Percentiles rank a stretch among this genome's conserved stretches.
Evolutionary conservation across 1,140 invertebrate genomes (phyloP).

Genomic region (Platyscapa corneri): DNA sequence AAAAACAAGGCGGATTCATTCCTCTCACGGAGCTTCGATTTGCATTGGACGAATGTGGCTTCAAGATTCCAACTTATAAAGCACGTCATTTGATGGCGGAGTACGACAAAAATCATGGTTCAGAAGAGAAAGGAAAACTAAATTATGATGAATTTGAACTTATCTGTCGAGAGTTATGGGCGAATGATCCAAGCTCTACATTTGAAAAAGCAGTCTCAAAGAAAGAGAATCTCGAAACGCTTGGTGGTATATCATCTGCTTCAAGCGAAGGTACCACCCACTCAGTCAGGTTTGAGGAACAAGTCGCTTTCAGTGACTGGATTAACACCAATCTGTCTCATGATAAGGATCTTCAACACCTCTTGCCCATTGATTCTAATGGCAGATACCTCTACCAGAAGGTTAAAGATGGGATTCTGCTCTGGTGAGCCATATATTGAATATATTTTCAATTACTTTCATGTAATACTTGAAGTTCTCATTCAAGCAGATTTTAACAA

Average conservation of each 20-base stretch:
- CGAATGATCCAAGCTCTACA: slow-evolving; percentile 89
- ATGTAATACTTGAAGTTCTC: neutral
- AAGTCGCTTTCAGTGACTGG: slow-evolving; percentile 99
- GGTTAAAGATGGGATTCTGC: slow-evolving; percentile 95
- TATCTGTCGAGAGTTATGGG: slow-evolving; percentile 90
- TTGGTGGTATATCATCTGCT: slow-evolving; percentile 95
- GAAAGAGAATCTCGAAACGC: slow-evolving; percentile 93
- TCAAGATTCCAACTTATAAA: slow-evolving; percentile 95
- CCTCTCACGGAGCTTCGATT: slow-evolving; percentile 91
- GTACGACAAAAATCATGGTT: slow-evolving; percentile 82
- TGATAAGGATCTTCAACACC: slow-evolving; percentile 91
- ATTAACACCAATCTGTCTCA: slow-evolving; percentile 94
- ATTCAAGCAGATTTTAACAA: neutral
- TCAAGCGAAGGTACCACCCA: slow-evolving; percentile 96
- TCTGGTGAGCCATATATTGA: slow-evolving; percentile 83
- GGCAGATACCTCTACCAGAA: slow-evolving; percentile 94
- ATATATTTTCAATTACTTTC: neutral
- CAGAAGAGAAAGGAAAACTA: slow-evolving; percentile 84
- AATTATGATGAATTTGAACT: slow-evolving; percentile 92
- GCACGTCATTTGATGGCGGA: slow-evolving; percentile 93
- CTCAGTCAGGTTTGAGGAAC: slow-evolving; percentile 95
- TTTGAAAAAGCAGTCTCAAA: slow-evolving; percentile 96
- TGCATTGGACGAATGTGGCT: slow-evolving; percentile 91
- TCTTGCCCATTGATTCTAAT: slow-evolving; percentile 93
- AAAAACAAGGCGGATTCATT: slow-evolving; percentile 92